phyloP scores from a whole-genome alignment of 2,113 vertebrate genomes.

The Lutjanus erythropterus region DNA sequence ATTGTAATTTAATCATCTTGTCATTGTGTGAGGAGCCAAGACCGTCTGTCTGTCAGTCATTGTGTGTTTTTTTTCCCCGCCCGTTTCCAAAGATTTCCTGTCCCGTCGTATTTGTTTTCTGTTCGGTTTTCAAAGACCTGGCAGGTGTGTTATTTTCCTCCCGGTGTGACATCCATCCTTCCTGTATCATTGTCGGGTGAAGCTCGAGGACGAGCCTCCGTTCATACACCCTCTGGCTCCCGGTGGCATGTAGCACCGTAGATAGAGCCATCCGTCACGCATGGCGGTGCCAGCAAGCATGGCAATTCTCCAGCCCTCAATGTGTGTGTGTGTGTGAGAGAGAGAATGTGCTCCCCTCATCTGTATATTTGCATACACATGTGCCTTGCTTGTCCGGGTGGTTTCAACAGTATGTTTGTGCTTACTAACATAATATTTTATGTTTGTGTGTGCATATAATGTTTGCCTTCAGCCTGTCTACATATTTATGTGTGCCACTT shows the following conservation, averaged over 20 bases:
- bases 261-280: slow-evolving; percentile 76
- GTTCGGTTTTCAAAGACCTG: slow-evolving; percentile 31
- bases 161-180: slow-evolving; percentile 58
- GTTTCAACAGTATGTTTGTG: background rate
- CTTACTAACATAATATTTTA: slow-evolving; percentile 24
- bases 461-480: background rate
- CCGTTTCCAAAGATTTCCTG: slow-evolving; percentile 23
- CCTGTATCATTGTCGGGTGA: slow-evolving; percentile 62
- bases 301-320: slow-evolving; percentile 58
- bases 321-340: slow-evolving; percentile 7
- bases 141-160: slow-evolving; percentile 61
- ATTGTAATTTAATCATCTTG: slow-evolving; percentile 19
- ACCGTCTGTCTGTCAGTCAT: background rate
- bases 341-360: slow-evolving; percentile 26
- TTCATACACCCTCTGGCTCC: slow-evolving; percentile 64
- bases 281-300: slow-evolving; percentile 53
- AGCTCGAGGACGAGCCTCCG: slow-evolving; percentile 55
- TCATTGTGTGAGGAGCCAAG: background rate
- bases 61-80: background rate
- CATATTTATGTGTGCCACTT: slow-evolving; percentile 14
- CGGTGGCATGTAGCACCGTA: slow-evolving; percentile 56
- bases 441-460: background rate
- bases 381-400: background rate
- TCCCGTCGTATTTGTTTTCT: slow-evolving; percentile 39
- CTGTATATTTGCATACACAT: slow-evolving; percentile 35